A percentile compares a stretch with the other conserved stretches of the same genome.
phyloP scores from a whole-genome alignment of 2,888 invertebrate species.

The Tachina grossa region DNA sequence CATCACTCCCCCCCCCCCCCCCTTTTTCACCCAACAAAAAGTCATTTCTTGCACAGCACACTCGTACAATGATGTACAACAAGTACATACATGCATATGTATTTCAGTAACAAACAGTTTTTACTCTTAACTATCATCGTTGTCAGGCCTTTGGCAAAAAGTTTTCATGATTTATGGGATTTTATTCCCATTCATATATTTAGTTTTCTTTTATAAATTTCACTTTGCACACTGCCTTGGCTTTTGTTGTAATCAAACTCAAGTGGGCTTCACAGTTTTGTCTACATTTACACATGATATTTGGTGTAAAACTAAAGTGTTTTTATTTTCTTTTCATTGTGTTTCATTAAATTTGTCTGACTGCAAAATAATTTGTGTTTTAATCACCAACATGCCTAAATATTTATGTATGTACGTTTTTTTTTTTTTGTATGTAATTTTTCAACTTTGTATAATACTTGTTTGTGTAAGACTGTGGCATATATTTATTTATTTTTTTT shows the following conservation, averaged over 20 bases:
- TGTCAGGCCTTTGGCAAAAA: conserved; percentile 69
- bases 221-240: conserved; percentile 15
- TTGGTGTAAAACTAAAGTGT: conserved; percentile 14
- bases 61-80: conserved; percentile 1
- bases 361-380: conserved; percentile 63
- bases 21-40: not conserved
- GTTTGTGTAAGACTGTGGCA: not conserved
- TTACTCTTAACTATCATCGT: conserved; percentile 65
- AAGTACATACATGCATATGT: not conserved
- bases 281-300: conserved; percentile 62
- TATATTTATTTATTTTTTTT: not conserved
- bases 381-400: conserved; percentile 32
- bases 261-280: conserved; percentile 66
- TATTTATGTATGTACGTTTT: conserved; percentile 7
- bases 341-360: conserved; percentile 49
- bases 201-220: conserved; percentile 22
- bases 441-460: not conserved
- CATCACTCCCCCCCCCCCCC: conserved; percentile 19
- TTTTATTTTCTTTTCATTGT: not conserved
- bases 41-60: not conserved
- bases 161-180: conserved; percentile 67
- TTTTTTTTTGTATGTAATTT: not conserved
- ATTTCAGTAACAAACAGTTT: conserved; percentile 49
- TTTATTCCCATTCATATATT: conserved; percentile 66
- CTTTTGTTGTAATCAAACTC: conserved; percentile 64